A percentile compares a stretch with the other conserved stretches of the same genome.
Evolutionary conservation across 2,797 vertebrate genomes (phyloP).

Genomic region (Pipistrellus pipistrellus): DNA sequence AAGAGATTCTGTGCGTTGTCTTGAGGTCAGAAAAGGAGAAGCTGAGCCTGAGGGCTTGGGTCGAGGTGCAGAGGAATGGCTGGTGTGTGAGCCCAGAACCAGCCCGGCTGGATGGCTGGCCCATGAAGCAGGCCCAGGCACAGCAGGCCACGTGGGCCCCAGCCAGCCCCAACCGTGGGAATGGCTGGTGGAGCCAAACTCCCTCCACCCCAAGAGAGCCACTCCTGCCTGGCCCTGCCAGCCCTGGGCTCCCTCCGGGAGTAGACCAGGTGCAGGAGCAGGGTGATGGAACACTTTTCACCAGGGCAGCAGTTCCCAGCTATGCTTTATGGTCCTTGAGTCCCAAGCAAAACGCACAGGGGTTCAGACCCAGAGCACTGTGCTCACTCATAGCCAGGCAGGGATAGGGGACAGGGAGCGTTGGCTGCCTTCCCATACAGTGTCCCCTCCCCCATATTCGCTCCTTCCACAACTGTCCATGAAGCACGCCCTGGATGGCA

Average conservation of each 20-base stretch:
- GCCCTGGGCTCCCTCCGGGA: not conserved
- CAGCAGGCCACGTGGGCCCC: conserved; percentile 43
- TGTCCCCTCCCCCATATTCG: not conserved
- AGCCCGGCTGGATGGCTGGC: conserved; percentile 64
- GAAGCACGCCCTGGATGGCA: not conserved
- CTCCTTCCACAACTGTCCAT: not conserved
- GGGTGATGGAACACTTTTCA: not conserved
- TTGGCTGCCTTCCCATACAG: not conserved
- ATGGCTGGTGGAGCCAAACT: conserved; percentile 45
- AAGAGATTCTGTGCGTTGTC: conserved; percentile 11
- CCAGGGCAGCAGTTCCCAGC: not conserved
- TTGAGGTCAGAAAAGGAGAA: conserved; percentile 68
- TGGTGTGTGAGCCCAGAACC: conserved; percentile 70
- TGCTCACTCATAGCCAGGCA: not conserved
- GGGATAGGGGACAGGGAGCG: not conserved
- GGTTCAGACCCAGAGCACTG: not conserved
- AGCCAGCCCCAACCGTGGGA: conserved; percentile 68
- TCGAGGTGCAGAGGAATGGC: not conserved
- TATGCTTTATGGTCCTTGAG: not conserved
- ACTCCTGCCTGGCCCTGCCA: not conserved
- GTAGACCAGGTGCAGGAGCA: not conserved
- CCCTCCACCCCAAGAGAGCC: not conserved
- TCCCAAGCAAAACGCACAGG: not conserved
- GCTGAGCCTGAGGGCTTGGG: conserved; percentile 56
- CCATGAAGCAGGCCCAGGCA: conserved; percentile 61